Evolutionary conservation across 2,888 invertebrate genomes (phyloP), one percentile per base, ranked within the genome.

Genomic region (Sinelater perroti): DNA sequence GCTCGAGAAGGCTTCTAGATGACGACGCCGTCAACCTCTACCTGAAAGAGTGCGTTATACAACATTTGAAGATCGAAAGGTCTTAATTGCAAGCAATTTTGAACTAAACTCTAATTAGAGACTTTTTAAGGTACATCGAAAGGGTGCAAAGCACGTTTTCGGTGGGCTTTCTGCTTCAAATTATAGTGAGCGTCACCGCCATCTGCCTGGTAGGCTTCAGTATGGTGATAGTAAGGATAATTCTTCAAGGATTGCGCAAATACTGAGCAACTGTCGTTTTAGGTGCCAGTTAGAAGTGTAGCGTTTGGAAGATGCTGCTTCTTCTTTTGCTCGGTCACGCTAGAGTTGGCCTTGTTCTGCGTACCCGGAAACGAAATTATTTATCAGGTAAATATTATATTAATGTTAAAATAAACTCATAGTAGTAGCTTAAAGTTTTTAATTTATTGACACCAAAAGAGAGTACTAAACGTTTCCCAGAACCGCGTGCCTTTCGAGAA

Each of bases 341-440:
- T 35, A 4, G 35, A 35, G 4, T 8, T 35, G 10, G 18, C 14
- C 4, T 16, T 16, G 1, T 35, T 35, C 8, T 35, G 35, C n/a
- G 4, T 35, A 3, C 35, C 35, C 3, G 35, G 17, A 35, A 35
- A 35, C 10, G 35, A 35, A 35, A 35, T 35, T 7, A 17, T 8
- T 16, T 18, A 17, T 16, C 35, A 35, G 35, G 35, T 35, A 16
- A n/a, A n/a, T n/a, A n/a, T n/a, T n/a, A n/a, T n/a, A n/a, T n/a
- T n/a, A n/a, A n/a, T n/a, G n/a, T n/a, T n/a, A n/a, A n/a, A n/a
- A n/a, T n/a, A n/a, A n/a, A n/a, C n/a, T n/a, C n/a, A n/a, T n/a
- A n/a, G n/a, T n/a, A n/a, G n/a, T n/a, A n/a, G n/a, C n/a, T n/a
- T n/a, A n/a, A n/a, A n/a, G n/a, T n/a, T n/a, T n/a, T n/a, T n/a